These are phyloP conservation scores for Meta bourneti DNA, from an alignment of 2,888 invertebrate genomes.

Conservation along the genomic window DNA sequence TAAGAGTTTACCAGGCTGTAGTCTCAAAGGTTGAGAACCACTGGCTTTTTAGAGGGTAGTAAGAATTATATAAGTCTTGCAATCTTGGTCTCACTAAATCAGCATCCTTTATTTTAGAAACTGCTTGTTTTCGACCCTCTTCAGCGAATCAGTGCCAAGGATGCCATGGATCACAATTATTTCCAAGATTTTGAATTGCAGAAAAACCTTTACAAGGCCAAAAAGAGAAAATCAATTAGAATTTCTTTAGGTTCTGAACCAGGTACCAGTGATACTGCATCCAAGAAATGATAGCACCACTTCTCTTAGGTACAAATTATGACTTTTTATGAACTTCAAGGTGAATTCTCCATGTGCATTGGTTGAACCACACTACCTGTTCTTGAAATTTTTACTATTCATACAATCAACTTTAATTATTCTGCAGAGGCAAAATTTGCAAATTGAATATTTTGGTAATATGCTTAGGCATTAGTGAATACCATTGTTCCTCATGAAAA, in stretches of 20 bases:
- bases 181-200: constrained; percentile 82
- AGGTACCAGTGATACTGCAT: constrained; percentile 47
- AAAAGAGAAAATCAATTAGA: constrained; percentile 47
- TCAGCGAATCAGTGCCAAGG: constrained; percentile 88
- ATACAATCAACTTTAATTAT: background rate
- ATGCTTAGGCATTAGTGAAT: background rate
- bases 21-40: no score
- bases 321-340: background rate
- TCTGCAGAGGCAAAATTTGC: background rate
- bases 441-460: background rate
- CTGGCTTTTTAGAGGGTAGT: no score
- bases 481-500: background rate
- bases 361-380: background rate
- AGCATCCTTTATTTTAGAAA: no score
- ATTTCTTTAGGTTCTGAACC: constrained; percentile 65
- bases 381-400: background rate
- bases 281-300: constrained; percentile 49
- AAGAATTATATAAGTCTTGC: no score
- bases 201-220: constrained; percentile 68
- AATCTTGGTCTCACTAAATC: no score
- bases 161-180: constrained; percentile 89
- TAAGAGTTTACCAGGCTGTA: no score
- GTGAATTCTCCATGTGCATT: background rate
- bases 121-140: constrained; percentile 90
- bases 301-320: constrained; percentile 60